A percentile compares a stretch with the other conserved stretches of the same genome.
phyloP scores from a whole-genome alignment of 2,113 vertebrate genomes.

The Xenopus laevis region DNA sequence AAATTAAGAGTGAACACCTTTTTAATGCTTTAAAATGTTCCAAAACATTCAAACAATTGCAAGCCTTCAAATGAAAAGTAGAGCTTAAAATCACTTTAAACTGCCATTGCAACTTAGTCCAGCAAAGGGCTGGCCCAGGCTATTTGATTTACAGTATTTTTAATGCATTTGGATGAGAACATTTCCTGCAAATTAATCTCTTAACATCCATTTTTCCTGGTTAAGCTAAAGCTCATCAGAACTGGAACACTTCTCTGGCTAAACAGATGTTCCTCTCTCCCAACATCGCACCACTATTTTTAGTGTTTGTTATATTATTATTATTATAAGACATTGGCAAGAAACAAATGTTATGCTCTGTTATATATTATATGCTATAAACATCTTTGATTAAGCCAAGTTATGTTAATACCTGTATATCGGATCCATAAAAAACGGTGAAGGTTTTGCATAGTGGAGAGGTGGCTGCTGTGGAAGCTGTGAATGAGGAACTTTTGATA shows the following conservation, averaged over 20 bases:
- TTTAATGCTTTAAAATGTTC: too few relatives aligned
- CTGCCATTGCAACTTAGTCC: background rate
- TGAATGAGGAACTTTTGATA: slow-evolving; percentile 70
- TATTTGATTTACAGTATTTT: background rate
- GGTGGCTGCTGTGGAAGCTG: slow-evolving; percentile 83
- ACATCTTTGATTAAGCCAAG: slow-evolving; percentile 54
- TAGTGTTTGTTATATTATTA: slow-evolving; percentile 5
- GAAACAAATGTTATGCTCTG: too few relatives aligned
- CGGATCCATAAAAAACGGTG: slow-evolving; percentile 98
- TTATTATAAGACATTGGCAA: too few relatives aligned
- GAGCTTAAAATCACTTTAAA: too few relatives aligned
- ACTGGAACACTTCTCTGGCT: rapidly evolving
- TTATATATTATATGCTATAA: background rate
- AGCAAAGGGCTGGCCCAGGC: background rate
- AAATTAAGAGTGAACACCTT: too few relatives aligned
- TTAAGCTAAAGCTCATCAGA: background rate
- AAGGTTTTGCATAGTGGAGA: slow-evolving; percentile 96
- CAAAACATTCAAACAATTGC: too few relatives aligned
- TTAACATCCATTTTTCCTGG: slow-evolving; percentile 4
- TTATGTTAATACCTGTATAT: slow-evolving; percentile 97
- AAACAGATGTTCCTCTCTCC: background rate
- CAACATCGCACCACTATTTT: background rate
- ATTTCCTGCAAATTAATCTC: slow-evolving; percentile 38
- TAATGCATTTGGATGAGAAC: slow-evolving; percentile 38
- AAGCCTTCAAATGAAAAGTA: too few relatives aligned